Evolutionary conservation across 2,888 invertebrate species (phyloP), one percentile per base, ranked within the genome.

Genomic region (Leptogaster cylindrica): DNA sequence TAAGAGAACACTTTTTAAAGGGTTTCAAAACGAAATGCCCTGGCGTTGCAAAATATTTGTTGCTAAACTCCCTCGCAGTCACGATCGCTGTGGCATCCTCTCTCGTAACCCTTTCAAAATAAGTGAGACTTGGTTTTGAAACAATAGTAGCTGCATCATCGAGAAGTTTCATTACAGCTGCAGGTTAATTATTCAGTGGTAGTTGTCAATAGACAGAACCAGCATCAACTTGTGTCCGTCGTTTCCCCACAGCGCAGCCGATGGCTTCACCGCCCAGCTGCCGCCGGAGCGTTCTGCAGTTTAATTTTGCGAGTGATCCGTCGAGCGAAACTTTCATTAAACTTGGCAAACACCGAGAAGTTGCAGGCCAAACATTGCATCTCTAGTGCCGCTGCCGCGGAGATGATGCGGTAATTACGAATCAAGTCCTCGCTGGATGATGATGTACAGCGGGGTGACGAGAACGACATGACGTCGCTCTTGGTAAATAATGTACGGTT

Each of bases 151-250:
- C 31, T 12, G 12, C 27, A 12, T 28, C 12, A 50, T 28, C 28
- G 50, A 16, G 14, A 25, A 28, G 27, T 28, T 52, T 52, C 52
- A 52, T 52, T 52, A 52, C 52, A 52, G 31, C 33, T 6, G 31
- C 52, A 27, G 33, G 28, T 52, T 52, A 52, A 52, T 52, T 52
- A 52, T 52, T 52, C 52, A 52, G 52, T 12, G 33, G 31, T 28
- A 33, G 52, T 10, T 52, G 31, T 52, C 28, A 52, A 50, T 28
- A 50, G n/a, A n/a, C n/a, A n/a, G n/a, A n/a, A n/a, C n/a, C n/a
- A n/a, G n/a, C n/a, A n/a, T n/a, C n/a, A n/a, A n/a, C n/a, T n/a
- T n/a, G n/a, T n/a, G n/a, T n/a, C n/a, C n/a, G n/a, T n/a, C n/a
- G n/a, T n/a, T n/a, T 14, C 44, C 25, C 8, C 44, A 44, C 46